A percentile compares a stretch with the other conserved stretches of the same genome.
Evolutionary conservation across 2,797 vertebrate genomes (phyloP).

Genomic region (Octomys mimax): DNA sequence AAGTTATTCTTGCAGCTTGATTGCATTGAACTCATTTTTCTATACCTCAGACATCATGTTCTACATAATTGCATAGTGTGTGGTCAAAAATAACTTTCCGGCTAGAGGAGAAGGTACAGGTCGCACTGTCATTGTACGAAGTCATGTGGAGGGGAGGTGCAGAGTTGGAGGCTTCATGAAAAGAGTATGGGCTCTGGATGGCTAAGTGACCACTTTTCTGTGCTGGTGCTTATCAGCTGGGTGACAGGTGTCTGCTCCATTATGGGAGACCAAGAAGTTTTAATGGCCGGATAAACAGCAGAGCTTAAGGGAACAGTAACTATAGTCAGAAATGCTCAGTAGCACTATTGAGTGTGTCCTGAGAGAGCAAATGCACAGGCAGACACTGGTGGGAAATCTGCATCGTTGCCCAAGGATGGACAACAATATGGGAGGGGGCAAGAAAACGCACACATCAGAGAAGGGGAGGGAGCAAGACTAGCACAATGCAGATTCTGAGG

Average conservation of each 20-base stretch:
- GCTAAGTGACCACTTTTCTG: neutral
- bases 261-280: neutral
- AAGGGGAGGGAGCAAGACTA: neutral
- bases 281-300: neutral
- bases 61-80: neutral
- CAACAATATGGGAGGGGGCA: neutral
- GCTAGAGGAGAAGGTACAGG: constrained; percentile 1
- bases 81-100: neutral
- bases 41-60: neutral
- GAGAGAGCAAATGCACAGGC: neutral
- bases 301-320: neutral
- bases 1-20: neutral
- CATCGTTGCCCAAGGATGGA: neutral
- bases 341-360: neutral
- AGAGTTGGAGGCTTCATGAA: neutral
- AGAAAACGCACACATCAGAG: neutral
- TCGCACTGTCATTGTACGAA: neutral
- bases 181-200: neutral
- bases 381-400: neutral
- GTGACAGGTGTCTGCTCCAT: neutral
- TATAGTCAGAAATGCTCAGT: neutral
- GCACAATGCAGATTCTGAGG: neutral
- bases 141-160: neutral
- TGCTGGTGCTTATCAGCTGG: neutral
- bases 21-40: neutral